Percentiles rank a stretch among this genome's conserved stretches.
phyloP scores from a whole-genome alignment of 2,113 vertebrate genomes.

The Macrotus californicus region DNA sequence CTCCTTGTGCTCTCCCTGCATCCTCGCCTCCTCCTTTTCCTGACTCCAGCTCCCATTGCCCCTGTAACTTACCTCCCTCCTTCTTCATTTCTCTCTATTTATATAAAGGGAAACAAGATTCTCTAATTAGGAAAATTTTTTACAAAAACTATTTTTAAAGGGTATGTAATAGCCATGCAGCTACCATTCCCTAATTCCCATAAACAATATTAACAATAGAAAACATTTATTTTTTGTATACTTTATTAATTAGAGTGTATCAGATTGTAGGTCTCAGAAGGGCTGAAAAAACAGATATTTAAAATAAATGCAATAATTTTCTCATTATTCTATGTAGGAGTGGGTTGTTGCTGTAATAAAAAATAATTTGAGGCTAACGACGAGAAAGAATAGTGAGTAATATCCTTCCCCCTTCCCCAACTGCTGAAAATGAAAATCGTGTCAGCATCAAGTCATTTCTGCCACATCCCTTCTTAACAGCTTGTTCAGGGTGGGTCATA shows the following conservation, averaged over 20 bases:
- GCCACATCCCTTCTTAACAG: constrained; percentile 68
- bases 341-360: constrained; percentile 46
- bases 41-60: constrained; percentile 23
- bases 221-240: constrained; percentile 12
- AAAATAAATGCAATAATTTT: constrained; percentile 28
- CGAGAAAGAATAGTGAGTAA: constrained; percentile 64
- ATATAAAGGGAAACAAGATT: constrained; percentile 16
- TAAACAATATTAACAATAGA: background rate
- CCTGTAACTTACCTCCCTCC: background rate
- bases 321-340: constrained; percentile 36
- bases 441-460: constrained; percentile 60
- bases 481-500: constrained; percentile 65
- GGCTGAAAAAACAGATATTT: constrained; percentile 7
- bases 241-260: constrained; percentile 17
- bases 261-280: background rate
- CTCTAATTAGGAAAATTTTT: background rate
- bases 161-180: background rate
- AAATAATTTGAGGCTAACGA: constrained; percentile 54
- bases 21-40: constrained; percentile 41
- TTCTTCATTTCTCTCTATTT: constrained; percentile 11
- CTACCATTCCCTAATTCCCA: background rate
- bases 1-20: constrained; percentile 16
- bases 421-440: constrained; percentile 53
- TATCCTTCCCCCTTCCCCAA: constrained; percentile 56
- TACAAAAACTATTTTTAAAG: constrained; percentile 16